Base-by-base conservation (phyloP, 2,888 invertebrate genomes). In the Blastobasis adustella region DNA sequence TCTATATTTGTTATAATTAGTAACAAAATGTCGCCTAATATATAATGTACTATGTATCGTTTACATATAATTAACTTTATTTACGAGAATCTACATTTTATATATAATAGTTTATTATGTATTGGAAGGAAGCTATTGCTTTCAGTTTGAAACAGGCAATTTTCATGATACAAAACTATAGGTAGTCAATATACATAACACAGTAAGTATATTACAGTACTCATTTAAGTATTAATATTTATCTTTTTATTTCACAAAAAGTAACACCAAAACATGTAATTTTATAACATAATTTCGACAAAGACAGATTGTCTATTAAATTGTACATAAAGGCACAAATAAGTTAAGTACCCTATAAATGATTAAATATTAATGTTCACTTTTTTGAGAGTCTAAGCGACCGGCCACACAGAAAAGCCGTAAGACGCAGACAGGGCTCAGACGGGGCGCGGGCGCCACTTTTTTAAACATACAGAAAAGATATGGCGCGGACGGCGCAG, bases 281-380 rank as follows among this genome's bases (percentile, higher is more conserved):
- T 60, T 57, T 61, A 63, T 58, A 54, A 55, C 50, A 57, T 55
- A 49, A 23, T 23, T 23, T 23, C 1, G 23, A 23, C 23, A 23
- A 23, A 23, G 23, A 23, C 23, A 23, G 23, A 23, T 57, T 59
- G 58, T 48, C 49, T 46, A 46, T 46, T 10, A 51, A 58, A 62
- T 61, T 58, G 60, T 65, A 62, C 59, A 56, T 59, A 76, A 79
- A 82, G 83, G 82, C 81, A 82, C 81, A 77, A 79, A 78, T 73
- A 79, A 81, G 74, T 79, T 78, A 79, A 79, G 81, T 81, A 79
- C 67, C 72, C 71, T 71, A 65, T 53, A 61, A 57, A 62, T 53
- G 49, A 58, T 51, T 58, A 62, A 61, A 58, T 50, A 47, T 57
- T 56, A 50, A 23, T 9, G 23, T 53, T 48, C 42, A 50, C 50